Evolutionary conservation across 2,888 invertebrate genomes (phyloP).

Genomic region (Prenolepis imparis): DNA sequence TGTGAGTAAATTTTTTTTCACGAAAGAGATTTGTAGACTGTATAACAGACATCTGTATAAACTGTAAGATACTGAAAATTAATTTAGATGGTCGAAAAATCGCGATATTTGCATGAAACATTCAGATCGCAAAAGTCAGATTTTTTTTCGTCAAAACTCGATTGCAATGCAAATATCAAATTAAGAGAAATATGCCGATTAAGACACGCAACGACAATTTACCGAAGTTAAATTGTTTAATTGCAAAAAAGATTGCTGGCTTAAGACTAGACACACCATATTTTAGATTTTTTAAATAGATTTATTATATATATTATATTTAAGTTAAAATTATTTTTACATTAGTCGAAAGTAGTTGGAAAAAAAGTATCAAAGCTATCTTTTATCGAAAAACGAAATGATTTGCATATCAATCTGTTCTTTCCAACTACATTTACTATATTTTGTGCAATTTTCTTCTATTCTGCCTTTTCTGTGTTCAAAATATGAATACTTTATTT

Average conservation of each 20-base stretch:
- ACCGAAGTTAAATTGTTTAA: conserved; percentile 10
- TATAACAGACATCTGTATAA: conserved; percentile 58
- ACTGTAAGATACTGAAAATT: conserved; percentile 47
- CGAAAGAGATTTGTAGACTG: conserved; percentile 35
- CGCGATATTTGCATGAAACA: neutral
- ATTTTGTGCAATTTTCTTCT: conserved; percentile 10
- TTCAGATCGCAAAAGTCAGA: neutral
- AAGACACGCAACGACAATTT: neutral
- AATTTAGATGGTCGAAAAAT: conserved; percentile 15
- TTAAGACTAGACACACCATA: neutral
- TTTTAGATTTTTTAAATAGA: neutral
- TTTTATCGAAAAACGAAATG: conserved; percentile 18
- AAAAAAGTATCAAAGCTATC: conserved; percentile 8
- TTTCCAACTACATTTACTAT: neutral
- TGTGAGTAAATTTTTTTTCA: conserved; percentile 12
- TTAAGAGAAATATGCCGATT: neutral
- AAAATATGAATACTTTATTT: neutral
- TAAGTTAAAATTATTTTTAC: conserved; percentile 4
- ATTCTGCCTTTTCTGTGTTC: neutral
- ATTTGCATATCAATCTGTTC: neutral
- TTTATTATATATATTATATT: neutral
- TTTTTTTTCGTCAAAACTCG: neutral
- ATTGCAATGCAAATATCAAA: neutral
- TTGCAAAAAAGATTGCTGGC: neutral
- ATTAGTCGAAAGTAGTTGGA: neutral